Evolutionary conservation across 53 echinoderm and acorn worm species (phyloP), one percentile per base, ranked within the genome.

Genomic region (Temnopleurus reevesii): DNA sequence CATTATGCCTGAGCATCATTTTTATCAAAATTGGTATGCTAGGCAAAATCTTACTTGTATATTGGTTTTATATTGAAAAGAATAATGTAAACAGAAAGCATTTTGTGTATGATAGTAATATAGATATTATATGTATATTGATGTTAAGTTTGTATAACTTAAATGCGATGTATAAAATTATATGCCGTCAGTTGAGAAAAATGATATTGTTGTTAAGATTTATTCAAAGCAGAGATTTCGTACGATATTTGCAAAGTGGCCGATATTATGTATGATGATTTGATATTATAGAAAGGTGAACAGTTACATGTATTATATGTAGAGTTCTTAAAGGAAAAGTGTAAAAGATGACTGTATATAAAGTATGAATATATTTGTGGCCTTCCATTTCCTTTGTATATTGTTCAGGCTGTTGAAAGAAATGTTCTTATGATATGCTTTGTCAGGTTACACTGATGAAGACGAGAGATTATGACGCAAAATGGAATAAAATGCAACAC

Each of bases 61-160:
- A 63, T 33, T 12, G n/a, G 8, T 71, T 56, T 38, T 71, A 18
- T 71, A 71, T 71, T 15, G 43, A 71, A 21, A 38, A 71, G 41
- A 49, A 80, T 43, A 26, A 30, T 80, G 80, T 51, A 28, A 80
- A 80, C 51, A 30, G 4, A 49, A 49, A 30, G 47, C 27, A 80
- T 28, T 13, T 49, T 5, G 45, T 59, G 80, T 80, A 80, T 30
- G 28, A 83, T 83, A 83, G 53, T 54, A n/a, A 83, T 83, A 83
- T 83, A 83, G 55, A 83, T 83, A 83, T 83, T 81, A 83, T 83
- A 83, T 83, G 83, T 83, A 83, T 83, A 83, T 83, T 55, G 83
- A 83, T 56, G 17, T 83, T 35, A 79, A 79, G 13, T 79, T 47
- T 79, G 79, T 79, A 47, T 79, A 79, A 79, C 49, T 79, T 46